Evolutionary conservation across 2,797 vertebrate genomes (phyloP), one percentile per base, ranked within the genome.

Genomic region (Chaetophractus vellerosus): DNA sequence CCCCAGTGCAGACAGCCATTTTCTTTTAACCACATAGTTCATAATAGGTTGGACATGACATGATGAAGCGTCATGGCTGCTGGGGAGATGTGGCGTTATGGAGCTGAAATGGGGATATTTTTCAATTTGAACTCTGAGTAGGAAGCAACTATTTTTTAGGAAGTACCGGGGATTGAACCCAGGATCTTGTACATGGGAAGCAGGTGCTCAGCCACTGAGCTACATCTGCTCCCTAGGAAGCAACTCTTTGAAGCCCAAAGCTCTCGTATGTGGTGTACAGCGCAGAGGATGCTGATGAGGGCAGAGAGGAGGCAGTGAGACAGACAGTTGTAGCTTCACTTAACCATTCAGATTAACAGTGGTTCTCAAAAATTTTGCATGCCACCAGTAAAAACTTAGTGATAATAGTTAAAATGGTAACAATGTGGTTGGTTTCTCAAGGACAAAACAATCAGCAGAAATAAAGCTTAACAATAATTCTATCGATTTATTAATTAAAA

Each of bases 201-300:
- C 10, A 45, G 45, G 45, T 9, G 45, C 45, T 45, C 45, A 45
- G 45, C 45, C 45, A 45, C 45, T 45, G 45, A 45, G 45, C 45
- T 45, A 45, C 45, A 45, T 45, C 45, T 10, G 9, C 45, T 45
- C 45, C 45, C 45, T 68, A 80, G 59, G 38, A 88, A 92, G 95
- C 88, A 68, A 82, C 16, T 79, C 57, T 88, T 79, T 87, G 75
- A 96, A 96, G 36, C 21, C 74, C n/a, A 31, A 71, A 71, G 31
- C 23, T 79, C 52, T 33, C 38, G 61, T 0, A 0, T 14, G 28
- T 66, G 38, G 71, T 52, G n/a, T 21, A 10, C 2, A 86, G 63
- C 9, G 9, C 12, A 18, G 52, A 71, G 52, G 66, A 36, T 50
- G 41, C 36, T 41, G n/a, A 64, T 45, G 4, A 59, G 59, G n/a